Evolutionary conservation across 2,888 invertebrate genomes (phyloP).

Genomic region (Agrochola lota): DNA sequence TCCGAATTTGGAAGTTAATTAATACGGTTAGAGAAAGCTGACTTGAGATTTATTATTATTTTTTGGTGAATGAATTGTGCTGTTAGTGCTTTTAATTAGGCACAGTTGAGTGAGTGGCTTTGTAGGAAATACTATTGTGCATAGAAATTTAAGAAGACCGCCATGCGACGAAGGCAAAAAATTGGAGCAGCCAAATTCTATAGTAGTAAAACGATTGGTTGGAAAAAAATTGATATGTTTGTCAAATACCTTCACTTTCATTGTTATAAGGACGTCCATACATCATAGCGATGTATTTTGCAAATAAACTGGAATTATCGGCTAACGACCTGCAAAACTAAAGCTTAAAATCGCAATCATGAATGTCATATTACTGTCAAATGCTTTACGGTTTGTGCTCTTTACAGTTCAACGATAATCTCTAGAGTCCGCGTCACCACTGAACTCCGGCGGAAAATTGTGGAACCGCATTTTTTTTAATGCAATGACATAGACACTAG

Average conservation of each 20-base stretch:
- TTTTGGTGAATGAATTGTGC: constrained; percentile 35
- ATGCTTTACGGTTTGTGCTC: constrained; percentile 24
- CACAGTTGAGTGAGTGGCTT: constrained; percentile 20
- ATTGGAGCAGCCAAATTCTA: background rate
- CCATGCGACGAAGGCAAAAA: no score
- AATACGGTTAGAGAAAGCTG: constrained; percentile 27
- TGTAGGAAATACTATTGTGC: background rate
- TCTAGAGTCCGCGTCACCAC: background rate
- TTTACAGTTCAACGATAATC: constrained; percentile 33
- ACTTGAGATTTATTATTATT: constrained; percentile 32
- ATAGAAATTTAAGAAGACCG: background rate
- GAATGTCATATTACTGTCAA: constrained; percentile 24
- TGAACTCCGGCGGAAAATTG: no score
- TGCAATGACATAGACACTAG: no score
- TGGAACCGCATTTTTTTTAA: no score
- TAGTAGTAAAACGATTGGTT: background rate
- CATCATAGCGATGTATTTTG: background rate
- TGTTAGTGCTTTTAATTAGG: constrained; percentile 12
- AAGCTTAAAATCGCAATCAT: constrained; percentile 23
- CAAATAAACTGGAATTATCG: background rate
- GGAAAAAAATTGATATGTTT: background rate
- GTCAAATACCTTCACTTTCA: background rate
- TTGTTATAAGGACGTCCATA: background rate
- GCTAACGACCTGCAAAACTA: background rate
- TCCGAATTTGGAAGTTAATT: constrained; percentile 49